Percentiles rank a stretch among this genome's conserved stretches.
phyloP scores from a whole-genome alignment of 2,113 vertebrate genomes.

The Hydrochoerus hydrochaeris region DNA sequence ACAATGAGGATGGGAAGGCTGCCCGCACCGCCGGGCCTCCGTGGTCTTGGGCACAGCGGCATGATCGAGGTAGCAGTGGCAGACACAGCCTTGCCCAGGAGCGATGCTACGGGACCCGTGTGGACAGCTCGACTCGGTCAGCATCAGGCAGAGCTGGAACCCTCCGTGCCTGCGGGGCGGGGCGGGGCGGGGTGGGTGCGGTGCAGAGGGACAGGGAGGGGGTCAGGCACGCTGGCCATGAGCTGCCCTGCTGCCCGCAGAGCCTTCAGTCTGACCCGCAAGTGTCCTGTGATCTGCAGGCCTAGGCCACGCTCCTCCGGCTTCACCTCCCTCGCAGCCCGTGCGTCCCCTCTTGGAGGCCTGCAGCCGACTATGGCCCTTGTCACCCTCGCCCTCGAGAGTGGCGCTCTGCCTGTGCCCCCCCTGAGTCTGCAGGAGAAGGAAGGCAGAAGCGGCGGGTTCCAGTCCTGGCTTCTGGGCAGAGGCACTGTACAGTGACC shows the following conservation, averaged over 20 bases:
- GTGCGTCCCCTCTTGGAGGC: not conserved
- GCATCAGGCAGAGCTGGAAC: not conserved
- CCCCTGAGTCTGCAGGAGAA: not conserved
- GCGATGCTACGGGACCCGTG: fast-evolving
- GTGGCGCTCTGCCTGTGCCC: fast-evolving
- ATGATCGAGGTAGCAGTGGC: fast-evolving
- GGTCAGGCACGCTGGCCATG: not conserved
- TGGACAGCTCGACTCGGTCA: too few relatives aligned
- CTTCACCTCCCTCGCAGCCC: fast-evolving
- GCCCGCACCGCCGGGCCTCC: not conserved
- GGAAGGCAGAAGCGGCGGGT: too few relatives aligned
- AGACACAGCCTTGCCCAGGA: not conserved
- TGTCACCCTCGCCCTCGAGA: too few relatives aligned
- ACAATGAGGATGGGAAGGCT: fast-evolving
- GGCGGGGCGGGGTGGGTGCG: fast-evolving
- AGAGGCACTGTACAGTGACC: too few relatives aligned
- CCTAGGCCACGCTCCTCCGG: fast-evolving
- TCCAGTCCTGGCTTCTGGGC: not conserved
- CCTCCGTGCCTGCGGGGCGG: too few relatives aligned
- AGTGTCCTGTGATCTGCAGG: fast-evolving
- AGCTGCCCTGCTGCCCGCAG: not conserved
- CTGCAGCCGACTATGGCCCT: too few relatives aligned
- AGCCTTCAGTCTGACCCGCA: not conserved
- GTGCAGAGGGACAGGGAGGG: fast-evolving
- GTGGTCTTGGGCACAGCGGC: not conserved